These are phyloP conservation scores for Merluccius polli DNA, from an alignment of 2,797 vertebrate genomes.

Conservation along the genomic window DNA sequence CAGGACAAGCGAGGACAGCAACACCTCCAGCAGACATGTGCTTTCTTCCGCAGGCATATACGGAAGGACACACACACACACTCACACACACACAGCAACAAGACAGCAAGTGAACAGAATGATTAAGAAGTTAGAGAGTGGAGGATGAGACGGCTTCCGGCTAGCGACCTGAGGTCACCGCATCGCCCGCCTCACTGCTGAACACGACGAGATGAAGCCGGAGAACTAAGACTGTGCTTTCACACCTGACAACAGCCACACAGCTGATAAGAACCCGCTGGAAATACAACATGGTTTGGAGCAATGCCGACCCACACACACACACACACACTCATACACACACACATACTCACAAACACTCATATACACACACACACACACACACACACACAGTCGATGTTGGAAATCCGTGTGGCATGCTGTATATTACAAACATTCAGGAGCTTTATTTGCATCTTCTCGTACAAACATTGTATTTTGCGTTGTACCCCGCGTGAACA, in stretches of 20 bases:
- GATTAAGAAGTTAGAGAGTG: conserved; percentile 74
- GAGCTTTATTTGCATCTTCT: neutral
- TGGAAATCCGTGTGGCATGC: neutral
- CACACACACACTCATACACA: too few relatives aligned
- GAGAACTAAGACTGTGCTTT: neutral
- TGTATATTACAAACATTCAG: neutral
- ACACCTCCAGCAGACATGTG: conserved; percentile 66
- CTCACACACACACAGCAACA: conserved; percentile 16
- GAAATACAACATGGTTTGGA: neutral
- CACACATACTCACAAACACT: too few relatives aligned
- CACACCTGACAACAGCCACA: neutral
- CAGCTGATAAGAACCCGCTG: neutral
- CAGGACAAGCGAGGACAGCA: conserved; percentile 71
- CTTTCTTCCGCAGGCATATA: conserved; percentile 53
- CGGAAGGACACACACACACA: conserved; percentile 36
- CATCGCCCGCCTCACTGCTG: conserved; percentile 9
- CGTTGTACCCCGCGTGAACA: conserved; percentile 30
- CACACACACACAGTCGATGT: neutral
- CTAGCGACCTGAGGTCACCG: conserved; percentile 14
- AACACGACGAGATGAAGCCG: neutral
- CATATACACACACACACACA: too few relatives aligned
- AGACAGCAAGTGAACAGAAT: conserved; percentile 54
- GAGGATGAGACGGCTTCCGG: conserved; percentile 57
- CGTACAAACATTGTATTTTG: conserved; percentile 20
- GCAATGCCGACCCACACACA: neutral